Evolutionary conservation across 2,888 invertebrate species (phyloP), one percentile per base, ranked within the genome.

Genomic region (Polietes domitor): DNA sequence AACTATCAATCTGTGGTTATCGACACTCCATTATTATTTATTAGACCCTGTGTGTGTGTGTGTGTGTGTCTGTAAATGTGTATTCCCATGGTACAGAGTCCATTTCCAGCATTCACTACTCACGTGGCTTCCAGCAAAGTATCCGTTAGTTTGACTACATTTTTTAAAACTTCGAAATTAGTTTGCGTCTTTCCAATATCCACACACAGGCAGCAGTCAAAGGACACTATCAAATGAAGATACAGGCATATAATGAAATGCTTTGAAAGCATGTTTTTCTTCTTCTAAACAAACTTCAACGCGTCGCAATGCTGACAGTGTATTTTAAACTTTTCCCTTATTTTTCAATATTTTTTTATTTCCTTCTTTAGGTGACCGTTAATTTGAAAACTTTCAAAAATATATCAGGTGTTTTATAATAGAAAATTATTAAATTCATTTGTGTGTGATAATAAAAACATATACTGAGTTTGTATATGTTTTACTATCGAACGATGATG

Each of bases 211-310:
- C 28, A 43, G 41, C 32, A 37, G n/a, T n/a, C 15, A 55, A 71
- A 2, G 21, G 21, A 41, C 10, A 73, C 19, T 2, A 21, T 17
- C 21, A 65, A n/a, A 58, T 68, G 55, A 6, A 77, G 47, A 15
- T 72, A 15, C 12, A 68, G 0, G 12, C 9, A 50, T 10, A 55
- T 55, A 17, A 63, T 2, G 2, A 75, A 77, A 77, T 77, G 26
- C 21, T 58, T 58, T 2, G 72, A 0, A 68, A 80, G n/a, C 83
- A 83, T 83, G 75, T 80, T 80, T 19, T 61, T 61, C 7, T 32
- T 47, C 17, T 17, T 2, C 26, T 37, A 7, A 70, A 21, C 12
- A n/a, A n/a, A n/a, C n/a, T n/a, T n/a, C n/a, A n/a, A n/a, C n/a
- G n/a, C n/a, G n/a, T n/a, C n/a, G n/a, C n/a, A n/a, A n/a, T n/a